Evolutionary conservation across 2,113 vertebrate species (phyloP).

Genomic region (Psilopsiagon aurifrons): DNA sequence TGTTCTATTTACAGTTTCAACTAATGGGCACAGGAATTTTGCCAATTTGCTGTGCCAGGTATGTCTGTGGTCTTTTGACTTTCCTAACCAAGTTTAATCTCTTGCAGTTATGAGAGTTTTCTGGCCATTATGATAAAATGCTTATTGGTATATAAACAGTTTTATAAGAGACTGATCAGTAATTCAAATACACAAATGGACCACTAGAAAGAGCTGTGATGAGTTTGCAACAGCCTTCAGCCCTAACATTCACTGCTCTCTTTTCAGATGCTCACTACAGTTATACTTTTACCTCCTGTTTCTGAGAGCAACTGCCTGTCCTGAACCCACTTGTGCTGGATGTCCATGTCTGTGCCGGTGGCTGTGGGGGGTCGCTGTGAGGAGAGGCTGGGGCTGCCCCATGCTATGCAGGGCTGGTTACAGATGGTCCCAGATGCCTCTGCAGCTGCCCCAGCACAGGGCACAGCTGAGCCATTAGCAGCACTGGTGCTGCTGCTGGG

Average conservation of each 20-base stretch:
- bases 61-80: background rate
- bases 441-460: background rate
- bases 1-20: slow-evolving; percentile 10
- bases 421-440: background rate
- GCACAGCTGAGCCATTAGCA: background rate
- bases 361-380: background rate
- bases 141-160: background rate
- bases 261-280: background rate
- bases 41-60: slow-evolving; percentile 38
- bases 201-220: background rate
- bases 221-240: background rate
- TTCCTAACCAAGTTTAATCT: background rate
- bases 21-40: slow-evolving; percentile 13
- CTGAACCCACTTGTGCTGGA: background rate
- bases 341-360: fast-evolving
- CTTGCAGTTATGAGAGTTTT: background rate
- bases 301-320: background rate
- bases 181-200: background rate
- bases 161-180: background rate
- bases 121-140: background rate
- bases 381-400: background rate
- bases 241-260: background rate
- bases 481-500: background rate
- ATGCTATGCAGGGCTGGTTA: background rate
- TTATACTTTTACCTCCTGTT: background rate